phyloP scores from a whole-genome alignment of 2,797 vertebrate species.

The Sardinella longiceps region DNA sequence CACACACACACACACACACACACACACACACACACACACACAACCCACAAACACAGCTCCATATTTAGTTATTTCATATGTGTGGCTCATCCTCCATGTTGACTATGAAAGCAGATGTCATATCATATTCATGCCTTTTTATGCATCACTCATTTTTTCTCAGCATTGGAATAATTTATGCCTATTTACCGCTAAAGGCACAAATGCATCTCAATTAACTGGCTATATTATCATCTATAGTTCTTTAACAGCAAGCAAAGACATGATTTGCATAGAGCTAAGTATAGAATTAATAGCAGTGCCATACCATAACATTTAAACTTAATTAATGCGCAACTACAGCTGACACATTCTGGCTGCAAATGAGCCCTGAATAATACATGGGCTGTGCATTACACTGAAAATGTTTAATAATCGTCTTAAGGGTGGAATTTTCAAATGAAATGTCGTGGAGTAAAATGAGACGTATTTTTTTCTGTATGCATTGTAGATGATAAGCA shows the following conservation, averaged over 20 bases:
- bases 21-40: too few species aligned
- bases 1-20: too few species aligned
- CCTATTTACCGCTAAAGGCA: neutral
- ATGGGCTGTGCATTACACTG: neutral
- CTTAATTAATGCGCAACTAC: neutral
- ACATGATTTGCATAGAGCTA: neutral
- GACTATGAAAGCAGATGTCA: neutral
- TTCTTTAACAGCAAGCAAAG: neutral
- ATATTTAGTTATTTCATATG: neutral
- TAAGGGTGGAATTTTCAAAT: neutral
- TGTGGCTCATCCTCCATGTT: neutral
- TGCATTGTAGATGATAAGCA: neutral
- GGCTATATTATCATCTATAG: neutral
- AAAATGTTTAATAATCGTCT: neutral
- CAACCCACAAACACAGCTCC: too few species aligned
- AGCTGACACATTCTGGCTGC: neutral
- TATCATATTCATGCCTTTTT: neutral
- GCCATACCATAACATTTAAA: neutral
- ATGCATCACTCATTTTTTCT: neutral
- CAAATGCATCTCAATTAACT: neutral
- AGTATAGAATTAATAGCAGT: neutral
- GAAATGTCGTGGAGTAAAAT: neutral
- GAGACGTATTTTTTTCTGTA: conserved; percentile 8
- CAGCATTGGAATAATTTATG: neutral
- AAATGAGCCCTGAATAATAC: neutral